Conservation (phyloP, 2,797 vertebrate genomes). For the Eremophila alpestris region DNA sequence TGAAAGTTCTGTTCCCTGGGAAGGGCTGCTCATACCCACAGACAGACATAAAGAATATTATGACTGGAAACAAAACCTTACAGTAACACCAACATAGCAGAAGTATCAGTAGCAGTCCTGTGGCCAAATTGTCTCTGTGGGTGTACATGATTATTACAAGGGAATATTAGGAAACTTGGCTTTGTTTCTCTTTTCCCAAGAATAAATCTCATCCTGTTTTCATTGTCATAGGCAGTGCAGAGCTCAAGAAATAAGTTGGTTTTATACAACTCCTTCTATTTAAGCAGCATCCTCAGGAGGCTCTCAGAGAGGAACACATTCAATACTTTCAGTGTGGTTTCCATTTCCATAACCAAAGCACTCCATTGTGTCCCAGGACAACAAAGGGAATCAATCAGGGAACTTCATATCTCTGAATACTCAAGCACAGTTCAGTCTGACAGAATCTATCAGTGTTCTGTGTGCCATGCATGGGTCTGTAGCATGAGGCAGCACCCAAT, state of each 20-base stretch:
- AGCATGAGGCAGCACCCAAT: not conserved
- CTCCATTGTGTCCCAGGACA: not conserved
- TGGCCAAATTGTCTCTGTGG: not conserved
- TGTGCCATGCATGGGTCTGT: not conserved
- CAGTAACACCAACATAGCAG: not conserved
- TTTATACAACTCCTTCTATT: not conserved
- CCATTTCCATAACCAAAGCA: not conserved
- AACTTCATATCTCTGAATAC: not conserved
- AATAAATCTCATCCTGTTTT: slow-evolving; percentile 23
- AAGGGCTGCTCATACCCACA: not conserved
- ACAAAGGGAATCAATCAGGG: not conserved
- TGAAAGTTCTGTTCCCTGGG: not conserved
- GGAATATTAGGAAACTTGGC: not conserved
- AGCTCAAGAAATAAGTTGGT: not conserved
- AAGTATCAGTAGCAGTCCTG: not conserved
- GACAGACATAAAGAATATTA: not conserved
- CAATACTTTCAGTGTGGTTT: not conserved
- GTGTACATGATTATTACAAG: not conserved
- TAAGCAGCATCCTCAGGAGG: not conserved
- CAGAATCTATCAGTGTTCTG: not conserved
- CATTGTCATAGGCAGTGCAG: not conserved
- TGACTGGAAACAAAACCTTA: not conserved
- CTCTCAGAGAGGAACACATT: not conserved
- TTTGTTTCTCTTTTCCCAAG: not conserved
- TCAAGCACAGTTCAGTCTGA: not conserved